Conservation (phyloP, 2,113 vertebrate genomes). For the Garra rufa region DNA sequence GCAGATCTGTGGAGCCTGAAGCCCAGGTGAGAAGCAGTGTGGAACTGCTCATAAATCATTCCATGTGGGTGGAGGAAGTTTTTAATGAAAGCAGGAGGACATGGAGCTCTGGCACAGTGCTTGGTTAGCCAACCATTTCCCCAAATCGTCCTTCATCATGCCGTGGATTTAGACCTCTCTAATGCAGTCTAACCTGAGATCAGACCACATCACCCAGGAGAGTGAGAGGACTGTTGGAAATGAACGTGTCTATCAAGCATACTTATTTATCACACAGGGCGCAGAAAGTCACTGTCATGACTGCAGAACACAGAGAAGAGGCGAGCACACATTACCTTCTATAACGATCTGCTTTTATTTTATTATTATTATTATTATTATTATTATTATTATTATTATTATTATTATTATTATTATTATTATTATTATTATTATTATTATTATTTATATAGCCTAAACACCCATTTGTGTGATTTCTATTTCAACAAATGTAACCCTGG, state of each 20-base stretch:
- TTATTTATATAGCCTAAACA: too few relatives aligned
- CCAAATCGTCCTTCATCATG: conserved; percentile 44
- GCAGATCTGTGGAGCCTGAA: conserved; percentile 28
- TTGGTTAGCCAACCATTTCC: conserved; percentile 42
- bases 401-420: too few relatives aligned
- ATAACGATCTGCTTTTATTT: too few relatives aligned
- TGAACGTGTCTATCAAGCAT: conserved; percentile 9
- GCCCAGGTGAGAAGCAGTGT: conserved; percentile 38
- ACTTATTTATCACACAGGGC: not conserved
- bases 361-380: too few relatives aligned
- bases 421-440: too few relatives aligned
- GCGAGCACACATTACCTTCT: not conserved
- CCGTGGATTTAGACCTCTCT: conserved; percentile 28
- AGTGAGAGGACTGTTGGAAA: not conserved
- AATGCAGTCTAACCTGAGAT: conserved; percentile 42
- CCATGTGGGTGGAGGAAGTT: conserved; percentile 28
- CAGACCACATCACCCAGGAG: conserved; percentile 26
- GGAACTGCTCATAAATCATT: conserved; percentile 51
- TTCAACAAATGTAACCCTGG: too few relatives aligned
- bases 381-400: too few relatives aligned
- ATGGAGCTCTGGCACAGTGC: conserved; percentile 2
- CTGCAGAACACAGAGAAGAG: not conserved
- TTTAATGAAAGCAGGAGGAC: conserved; percentile 46
- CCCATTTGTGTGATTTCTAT: too few relatives aligned
- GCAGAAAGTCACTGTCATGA: not conserved